Evolutionary conservation across 2,888 invertebrate genomes (phyloP), one percentile per base, ranked within the genome.

Genomic region (Podotricha telesiphe): DNA sequence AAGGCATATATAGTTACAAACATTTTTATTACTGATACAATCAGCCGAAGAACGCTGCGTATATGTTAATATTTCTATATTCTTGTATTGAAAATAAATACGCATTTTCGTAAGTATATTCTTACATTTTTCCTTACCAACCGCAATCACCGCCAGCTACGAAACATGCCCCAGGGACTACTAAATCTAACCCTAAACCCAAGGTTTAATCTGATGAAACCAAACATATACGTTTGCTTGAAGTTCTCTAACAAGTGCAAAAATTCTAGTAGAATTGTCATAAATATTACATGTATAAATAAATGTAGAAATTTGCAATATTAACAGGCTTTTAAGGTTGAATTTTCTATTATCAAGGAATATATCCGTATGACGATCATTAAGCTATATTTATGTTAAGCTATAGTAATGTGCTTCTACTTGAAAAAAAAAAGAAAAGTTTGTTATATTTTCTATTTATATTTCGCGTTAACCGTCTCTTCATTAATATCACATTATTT

Each of bases 131-230:
- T 50, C 48, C 15, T 19, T 48, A 34, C 48, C 19, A 28, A 62
- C 62, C 62, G 62, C 62, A 62, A 62, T 62, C 62, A 62, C 48
- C 50, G 48, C 48, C 48, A 62, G 62, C 62, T n/a, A 59, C 59
- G 62, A 34, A 62, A 37, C 47, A 62, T 19, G 28, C 67, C 47
- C 62, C 45, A 62, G 67, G 67, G 67, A 34, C 42, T 51, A 47
- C 61, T 67, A 67, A 67, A 62, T 45, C 34, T 55, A 55, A 67
- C 67, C 67, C 53, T 19, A 45, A 47, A n/a, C 42, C 50, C 50
- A 20, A 62, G 62, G 50, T 48, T 62, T 37, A 50, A 50, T 62
- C 62, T 50, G 50, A 48, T 48, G 22, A 20, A 50, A 15, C 50
- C 48, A 48, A 48, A 62, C 48, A 62, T 34, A 48, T 6, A 48